A percentile compares a stretch with the other conserved stretches of the same genome.
Conservation (phyloP, 2,113 vertebrate species). For the Carassius carassius region DNA sequence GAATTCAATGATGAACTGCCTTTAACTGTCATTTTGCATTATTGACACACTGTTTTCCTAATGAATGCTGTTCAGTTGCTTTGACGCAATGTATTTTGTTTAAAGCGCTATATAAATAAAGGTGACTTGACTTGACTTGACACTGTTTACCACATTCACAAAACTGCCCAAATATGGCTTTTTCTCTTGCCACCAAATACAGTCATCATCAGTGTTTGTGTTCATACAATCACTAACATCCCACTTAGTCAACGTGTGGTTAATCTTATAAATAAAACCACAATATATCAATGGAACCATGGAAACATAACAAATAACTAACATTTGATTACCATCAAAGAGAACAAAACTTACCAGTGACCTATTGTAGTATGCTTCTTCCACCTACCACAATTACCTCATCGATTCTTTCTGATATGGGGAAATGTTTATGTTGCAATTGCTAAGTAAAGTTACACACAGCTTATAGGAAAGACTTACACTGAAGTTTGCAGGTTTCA, state of each 20-base stretch:
- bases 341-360: background rate
- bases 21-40: no score
- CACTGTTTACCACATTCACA: background rate
- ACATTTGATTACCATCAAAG: background rate
- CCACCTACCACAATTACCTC: background rate
- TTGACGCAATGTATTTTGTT: no score
- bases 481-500: background rate
- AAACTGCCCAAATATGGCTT: background rate
- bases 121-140: no score
- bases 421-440: conserved; percentile 11
- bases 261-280: background rate
- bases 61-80: no score
- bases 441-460: background rate
- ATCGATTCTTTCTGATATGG: background rate
- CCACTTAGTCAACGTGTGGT: background rate
- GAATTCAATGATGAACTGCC: no score
- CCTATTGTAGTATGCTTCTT: background rate
- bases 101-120: no score
- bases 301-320: background rate
- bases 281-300: background rate
- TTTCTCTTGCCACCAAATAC: background rate
- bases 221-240: background rate
- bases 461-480: background rate
- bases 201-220: background rate
- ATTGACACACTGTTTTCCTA: no score